Evolutionary conservation across 1,140 invertebrate genomes (phyloP), one percentile per base, ranked within the genome.

Genomic region (Camponotus pennsylvanicus): DNA sequence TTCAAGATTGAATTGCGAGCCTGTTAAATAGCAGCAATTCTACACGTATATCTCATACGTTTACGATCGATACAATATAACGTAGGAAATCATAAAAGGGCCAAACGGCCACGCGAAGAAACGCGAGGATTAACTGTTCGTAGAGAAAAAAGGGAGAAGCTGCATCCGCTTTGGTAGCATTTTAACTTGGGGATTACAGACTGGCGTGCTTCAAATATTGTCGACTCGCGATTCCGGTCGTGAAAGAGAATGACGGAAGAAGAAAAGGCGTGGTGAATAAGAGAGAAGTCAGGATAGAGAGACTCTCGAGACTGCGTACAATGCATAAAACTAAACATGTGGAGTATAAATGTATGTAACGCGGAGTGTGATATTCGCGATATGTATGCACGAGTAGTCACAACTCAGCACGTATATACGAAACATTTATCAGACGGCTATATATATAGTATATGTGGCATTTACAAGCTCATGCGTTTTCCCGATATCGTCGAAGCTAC

Each of bases 251-350:
- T 18, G 82, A 66, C 11, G 34, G n/a, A 49, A 21, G 34, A 34
- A 69, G n/a, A 45, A 80, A 70, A 77, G 21, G 9, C 42, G 64
- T 37, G 45, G 55, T 18, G 34, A 7, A 34, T 77, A 69, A 52
- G 52, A 15, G 15, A 63, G 40, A 32, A 34, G 11, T 32, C 7
- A n/a, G 15, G 3, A 45, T 52, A 5, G n/a, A n/a, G n/a, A n/a
- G 18, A 52, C 32, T 49, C 66, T 37, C 77, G 64, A 82, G 78
- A 52, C 49, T 66, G 84, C 40, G 27, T 61, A 79, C 63, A 83
- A 82, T 82, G 77, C 66, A 70, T 71, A 64, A 86, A 71, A 73
- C 55, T 83, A 61, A 86, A 86, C 45, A 61, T 55, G 34, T 66
- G n/a, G 13, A 63, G 37, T 40, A 57, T 64, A 59, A 32, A 75